Conservation (phyloP, 2,888 invertebrate genomes). For the Platynereis dumerilii region DNA sequence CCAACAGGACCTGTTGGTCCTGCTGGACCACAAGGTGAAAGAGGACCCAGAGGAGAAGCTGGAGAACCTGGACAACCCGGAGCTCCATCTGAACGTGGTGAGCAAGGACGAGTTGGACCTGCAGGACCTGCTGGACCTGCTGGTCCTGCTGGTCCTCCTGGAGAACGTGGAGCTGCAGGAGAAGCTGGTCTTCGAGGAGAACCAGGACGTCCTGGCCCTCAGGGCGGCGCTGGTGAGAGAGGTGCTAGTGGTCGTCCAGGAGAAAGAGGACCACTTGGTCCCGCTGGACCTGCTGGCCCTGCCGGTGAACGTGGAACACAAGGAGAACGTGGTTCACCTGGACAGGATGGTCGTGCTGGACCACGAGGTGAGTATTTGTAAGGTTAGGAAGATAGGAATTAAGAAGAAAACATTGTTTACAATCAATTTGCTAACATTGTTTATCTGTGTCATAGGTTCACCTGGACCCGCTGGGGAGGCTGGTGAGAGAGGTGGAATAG, state of each 20-base stretch:
- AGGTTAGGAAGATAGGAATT: too few species aligned
- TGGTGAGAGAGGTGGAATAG: conserved; percentile 22
- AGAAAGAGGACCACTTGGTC: conserved; percentile 12
- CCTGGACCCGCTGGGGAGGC: conserved; percentile 16
- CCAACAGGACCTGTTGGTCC: conserved; percentile 16
- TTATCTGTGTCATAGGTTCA: conserved; percentile 19
- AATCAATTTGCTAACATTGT: too few species aligned
- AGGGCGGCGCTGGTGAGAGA: conserved; percentile 14
- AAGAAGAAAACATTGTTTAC: too few species aligned
- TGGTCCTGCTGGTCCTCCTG: neutral
- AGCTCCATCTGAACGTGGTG: neutral
- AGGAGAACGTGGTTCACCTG: conserved; percentile 67
- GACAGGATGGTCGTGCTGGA: conserved; percentile 19
- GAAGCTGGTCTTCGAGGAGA: conserved; percentile 20
- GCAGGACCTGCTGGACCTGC: conserved; percentile 7
- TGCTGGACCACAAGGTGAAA: conserved; percentile 2
- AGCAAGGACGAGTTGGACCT: conserved; percentile 19
- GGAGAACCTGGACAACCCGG: conserved; percentile 4
- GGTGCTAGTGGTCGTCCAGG: conserved; percentile 9
- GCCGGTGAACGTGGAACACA: conserved; percentile 70
- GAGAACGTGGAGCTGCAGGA: neutral
- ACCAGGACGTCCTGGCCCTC: conserved; percentile 19
- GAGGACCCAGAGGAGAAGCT: conserved; percentile 11
- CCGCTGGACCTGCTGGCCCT: conserved; percentile 33
- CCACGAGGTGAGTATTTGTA: conserved; percentile 12